Percentiles rank a stretch among this genome's conserved stretches.
These are phyloP conservation scores for Cyclophora punctaria DNA, from an alignment of 2,888 invertebrate species.

Conservation along the genomic window DNA sequence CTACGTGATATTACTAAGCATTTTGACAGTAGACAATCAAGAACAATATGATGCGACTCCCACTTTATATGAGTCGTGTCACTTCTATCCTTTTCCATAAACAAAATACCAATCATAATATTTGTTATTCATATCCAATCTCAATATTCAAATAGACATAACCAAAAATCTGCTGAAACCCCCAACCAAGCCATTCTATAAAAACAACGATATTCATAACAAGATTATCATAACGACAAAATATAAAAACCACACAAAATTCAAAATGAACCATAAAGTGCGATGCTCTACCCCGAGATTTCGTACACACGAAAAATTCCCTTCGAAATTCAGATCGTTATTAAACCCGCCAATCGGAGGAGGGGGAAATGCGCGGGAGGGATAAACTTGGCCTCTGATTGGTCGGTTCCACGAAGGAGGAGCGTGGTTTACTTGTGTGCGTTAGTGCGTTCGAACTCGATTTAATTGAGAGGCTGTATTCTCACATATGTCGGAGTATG, in stretches of 20 bases:
- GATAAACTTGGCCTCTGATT: constrained; percentile 46
- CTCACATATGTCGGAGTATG: constrained; percentile 26
- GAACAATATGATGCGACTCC: no score
- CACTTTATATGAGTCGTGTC: no score
- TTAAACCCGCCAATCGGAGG: constrained; percentile 44
- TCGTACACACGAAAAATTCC: constrained; percentile 65
- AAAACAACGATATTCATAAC: constrained; percentile 61
- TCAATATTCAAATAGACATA: constrained; percentile 3
- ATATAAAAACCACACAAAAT: constrained; percentile 15
- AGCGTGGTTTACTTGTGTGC: constrained; percentile 40
- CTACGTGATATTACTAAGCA: no score
- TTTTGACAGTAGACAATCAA: no score
- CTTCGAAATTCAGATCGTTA: constrained; percentile 64
- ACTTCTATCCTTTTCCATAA: no score
- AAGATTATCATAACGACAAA: constrained; percentile 57
- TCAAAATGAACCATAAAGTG: constrained; percentile 10
- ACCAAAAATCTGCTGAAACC: constrained; percentile 1
- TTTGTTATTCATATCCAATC: background rate
- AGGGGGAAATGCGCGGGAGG: constrained; percentile 45
- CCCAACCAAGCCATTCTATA: constrained; percentile 49
- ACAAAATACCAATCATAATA: no score
- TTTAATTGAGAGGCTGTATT: constrained; percentile 45
- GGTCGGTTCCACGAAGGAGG: constrained; percentile 41
- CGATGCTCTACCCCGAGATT: constrained; percentile 38
- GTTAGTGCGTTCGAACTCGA: constrained; percentile 49